Base-by-base conservation (phyloP, 2,888 invertebrate species). In the Phortica okadai region DNA sequence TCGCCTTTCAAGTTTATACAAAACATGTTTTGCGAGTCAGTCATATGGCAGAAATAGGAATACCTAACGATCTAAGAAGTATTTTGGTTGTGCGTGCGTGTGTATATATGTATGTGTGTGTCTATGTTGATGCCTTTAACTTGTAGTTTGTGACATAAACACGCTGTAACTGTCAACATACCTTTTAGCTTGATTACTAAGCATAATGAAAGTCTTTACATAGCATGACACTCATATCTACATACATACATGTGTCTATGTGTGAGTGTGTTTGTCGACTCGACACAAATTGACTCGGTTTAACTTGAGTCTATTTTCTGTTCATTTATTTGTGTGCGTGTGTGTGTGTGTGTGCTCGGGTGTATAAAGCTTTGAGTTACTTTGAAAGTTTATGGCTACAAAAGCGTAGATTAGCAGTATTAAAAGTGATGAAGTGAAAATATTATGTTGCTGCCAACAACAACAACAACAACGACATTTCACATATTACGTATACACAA, bases 41-140 rank as follows among this genome's bases (percentile, higher is more conserved):
- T 33, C 33, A 33, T 33, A 33, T 33, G 33, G 4, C 33, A 33
- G 33, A 33, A 33, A 33, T 33, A 33, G 33, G 33, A 33, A 33
- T 33, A 33, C 33, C 33, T 33, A 33, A 33, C 33, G 33, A 50
- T 50, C 50, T 50, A 50, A 50, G 50, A 50, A 50, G 50, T 50
- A 3, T 14, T 14, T 14, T 14, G 14, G 10, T 50, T 50, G 50
- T 50, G 14, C 14, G 50, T 8, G 10, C 14, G 50, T 58, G 56
- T 75, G 70, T 77, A 76, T 66, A 76, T 79, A 75, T 16, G 75
- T 54, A 72, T 74, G 64, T 50, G 54, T 42, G 76, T 75, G 69
- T 79, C 76, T 67, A 74, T 76, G 77, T 74, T 11, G 41, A 10
- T 66, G 77, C 79, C 77, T 79, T 66, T 16, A 66, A 66, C 42